Conservation (phyloP, 2,113 vertebrate species). For the Oryzias curvinotus region DNA sequence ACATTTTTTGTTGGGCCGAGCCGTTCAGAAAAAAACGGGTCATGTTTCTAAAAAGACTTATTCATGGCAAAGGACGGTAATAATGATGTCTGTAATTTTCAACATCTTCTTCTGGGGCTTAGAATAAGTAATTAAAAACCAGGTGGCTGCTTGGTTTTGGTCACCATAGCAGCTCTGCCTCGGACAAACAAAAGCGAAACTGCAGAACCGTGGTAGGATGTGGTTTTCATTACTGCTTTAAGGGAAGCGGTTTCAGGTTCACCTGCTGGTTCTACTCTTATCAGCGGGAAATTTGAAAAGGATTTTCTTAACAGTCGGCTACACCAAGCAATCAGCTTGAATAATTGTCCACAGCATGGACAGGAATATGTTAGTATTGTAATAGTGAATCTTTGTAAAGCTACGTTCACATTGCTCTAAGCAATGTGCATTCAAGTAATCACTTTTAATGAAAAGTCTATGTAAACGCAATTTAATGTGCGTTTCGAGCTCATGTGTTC, state of each 20-base stretch:
- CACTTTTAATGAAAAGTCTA: no score
- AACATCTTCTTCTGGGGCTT: not conserved
- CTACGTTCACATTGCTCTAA: no score
- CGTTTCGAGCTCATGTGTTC: no score
- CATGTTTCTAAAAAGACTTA: no score
- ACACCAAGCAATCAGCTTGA: not conserved
- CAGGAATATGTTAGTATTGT: not conserved
- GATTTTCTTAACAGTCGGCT: not conserved
- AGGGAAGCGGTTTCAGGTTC: not conserved
- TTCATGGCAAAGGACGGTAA: not conserved
- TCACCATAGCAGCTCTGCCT: not conserved
- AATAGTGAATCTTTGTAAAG: not conserved
- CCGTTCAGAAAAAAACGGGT: no score
- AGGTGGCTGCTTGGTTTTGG: not conserved
- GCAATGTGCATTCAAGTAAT: no score
- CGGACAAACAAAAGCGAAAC: not conserved
- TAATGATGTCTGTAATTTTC: not conserved
- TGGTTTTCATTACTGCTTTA: not conserved
- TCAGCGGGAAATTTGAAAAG: not conserved
- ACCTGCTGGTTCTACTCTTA: not conserved
- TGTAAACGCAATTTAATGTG: no score
- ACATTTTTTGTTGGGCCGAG: no score
- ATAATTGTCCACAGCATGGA: not conserved
- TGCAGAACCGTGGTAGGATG: not conserved
- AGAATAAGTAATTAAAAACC: not conserved